These are phyloP conservation scores for Bradypodion pumilum DNA, from an alignment of 2,797 vertebrate species.

Conservation along the genomic window DNA sequence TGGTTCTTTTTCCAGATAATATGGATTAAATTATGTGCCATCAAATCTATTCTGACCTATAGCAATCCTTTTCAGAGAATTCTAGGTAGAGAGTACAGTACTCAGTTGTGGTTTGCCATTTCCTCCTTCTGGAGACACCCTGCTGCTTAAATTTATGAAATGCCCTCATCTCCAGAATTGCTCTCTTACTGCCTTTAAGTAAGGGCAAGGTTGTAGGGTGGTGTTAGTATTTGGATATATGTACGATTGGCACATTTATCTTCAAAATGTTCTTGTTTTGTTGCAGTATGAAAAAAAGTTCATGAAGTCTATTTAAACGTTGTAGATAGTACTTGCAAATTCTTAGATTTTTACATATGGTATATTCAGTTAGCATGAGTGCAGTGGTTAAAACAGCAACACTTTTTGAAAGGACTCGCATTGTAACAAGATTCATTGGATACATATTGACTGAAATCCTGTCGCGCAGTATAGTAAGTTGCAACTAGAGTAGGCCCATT, in stretches of 20 bases:
- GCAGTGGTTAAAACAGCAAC: background rate
- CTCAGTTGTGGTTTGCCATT: too few species aligned
- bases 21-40: too few species aligned
- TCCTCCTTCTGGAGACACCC: too few species aligned
- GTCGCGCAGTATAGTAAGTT: too few species aligned
- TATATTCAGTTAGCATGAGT: background rate
- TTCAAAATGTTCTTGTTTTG: background rate
- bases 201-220: background rate
- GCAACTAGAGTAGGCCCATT: too few species aligned
- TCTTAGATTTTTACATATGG: too few species aligned
- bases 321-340: background rate
- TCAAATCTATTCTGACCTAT: too few species aligned
- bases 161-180: background rate
- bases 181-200: background rate
- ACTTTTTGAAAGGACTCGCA: background rate
- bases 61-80: too few species aligned
- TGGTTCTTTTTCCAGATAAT: too few species aligned
- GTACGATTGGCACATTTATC: too few species aligned
- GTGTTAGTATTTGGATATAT: background rate
- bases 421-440: background rate
- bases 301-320: background rate
- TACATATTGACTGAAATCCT: too few species aligned
- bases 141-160: background rate
- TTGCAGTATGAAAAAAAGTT: background rate
- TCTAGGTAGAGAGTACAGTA: too few species aligned